Base-by-base conservation (phyloP, 1,140 invertebrate species). In the Drosophila setifemur region DNA sequence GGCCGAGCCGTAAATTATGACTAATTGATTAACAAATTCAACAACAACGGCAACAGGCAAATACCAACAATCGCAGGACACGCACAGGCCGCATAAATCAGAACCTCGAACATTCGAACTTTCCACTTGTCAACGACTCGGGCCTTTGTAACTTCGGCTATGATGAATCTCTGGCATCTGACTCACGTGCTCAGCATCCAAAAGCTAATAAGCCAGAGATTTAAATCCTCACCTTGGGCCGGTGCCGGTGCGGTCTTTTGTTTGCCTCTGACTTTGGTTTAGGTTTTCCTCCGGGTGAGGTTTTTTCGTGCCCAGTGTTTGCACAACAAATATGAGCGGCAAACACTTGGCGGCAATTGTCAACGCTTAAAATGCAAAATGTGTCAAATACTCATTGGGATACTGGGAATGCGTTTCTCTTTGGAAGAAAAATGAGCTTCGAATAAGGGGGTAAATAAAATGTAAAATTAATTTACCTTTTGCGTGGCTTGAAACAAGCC, bases 11-110 rank as follows among this genome's bases (percentile, higher is more conserved):
- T 86, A 86, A 86, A 86, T 86, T 81, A 81, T 86, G 75, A 86
- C 81, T 86, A 87, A 86, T 86, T 86, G 81, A 78, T 83, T 77
- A 71, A 83, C 78, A 83, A 83, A 81, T 86, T 60, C 63, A 72
- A 75, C 64, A 57, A 55, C 43, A 11, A 33, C 31, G 14, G 31
- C 54, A 55, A 63, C 55, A 60, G 12, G 42, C 44, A 33, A 28
- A 5, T 42, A 50, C 23, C 35, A 14, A 25, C 63, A 42, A 31
- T 43, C 29, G 5, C 69, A 63, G 43, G 42, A 71, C 79, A 86
- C 71, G 81, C 81, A 85, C 72, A 57, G 47, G 43, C 53, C 64
- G 44, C 70, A 79, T 73, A 78, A 73, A 73, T 73, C 70, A 55
- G 39, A 71, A 77, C 64, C 61, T 64, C 31, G n/a, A n/a, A n/a